Evolutionary conservation across 2,113 vertebrate species (phyloP), one percentile per base, ranked within the genome.

Genomic region (Phrynocephalus versicolor): DNA sequence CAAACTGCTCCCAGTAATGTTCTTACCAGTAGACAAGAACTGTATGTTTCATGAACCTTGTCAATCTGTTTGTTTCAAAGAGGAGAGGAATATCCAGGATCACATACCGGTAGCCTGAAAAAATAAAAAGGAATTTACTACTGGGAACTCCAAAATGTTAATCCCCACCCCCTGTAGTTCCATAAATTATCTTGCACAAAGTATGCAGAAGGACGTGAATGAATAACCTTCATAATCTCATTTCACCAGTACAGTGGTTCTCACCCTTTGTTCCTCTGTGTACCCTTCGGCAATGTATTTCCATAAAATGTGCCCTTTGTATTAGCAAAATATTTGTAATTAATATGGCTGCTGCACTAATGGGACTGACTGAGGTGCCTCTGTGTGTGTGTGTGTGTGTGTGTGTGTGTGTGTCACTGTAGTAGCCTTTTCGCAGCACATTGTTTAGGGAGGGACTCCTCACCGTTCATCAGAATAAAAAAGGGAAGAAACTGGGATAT

Each of bases 21-120:
- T 39, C 94, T 98, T 92, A 99, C 99, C 99, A 98, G 94, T 99
- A 99, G 19, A 99, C 98, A 55, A 99, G 93, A 1, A 99, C 97
- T 0, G 97, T 99, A 94, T 98, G 97, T 87, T 97, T 98, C 92
- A 99, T 97, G 86, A 98, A 97, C 92, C 93, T 97, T 35, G 97
- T 96, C 90, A 99, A 89, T 0, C 96, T 95, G 13, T 94, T 95
- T 77, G 97, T 97, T 95, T 99, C 99, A 1, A 99, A 99, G 41
- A 99, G 97, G 89, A 99, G 96, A 0, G 99, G 98, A 82, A 99
- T 98, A 82, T 99, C 99, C 9, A 99, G 96, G 91, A 99, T 97
- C 82, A 99, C 98, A 0, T 99, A 99, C 81, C 96, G 98, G 86
- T 98, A 97, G 2, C 99, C 99, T 99, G 81, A 37, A 85, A 72